Percentiles rank a stretch among this genome's conserved stretches.
Evolutionary conservation across 2,797 vertebrate species (phyloP).

Genomic region (Pristis pectinata): DNA sequence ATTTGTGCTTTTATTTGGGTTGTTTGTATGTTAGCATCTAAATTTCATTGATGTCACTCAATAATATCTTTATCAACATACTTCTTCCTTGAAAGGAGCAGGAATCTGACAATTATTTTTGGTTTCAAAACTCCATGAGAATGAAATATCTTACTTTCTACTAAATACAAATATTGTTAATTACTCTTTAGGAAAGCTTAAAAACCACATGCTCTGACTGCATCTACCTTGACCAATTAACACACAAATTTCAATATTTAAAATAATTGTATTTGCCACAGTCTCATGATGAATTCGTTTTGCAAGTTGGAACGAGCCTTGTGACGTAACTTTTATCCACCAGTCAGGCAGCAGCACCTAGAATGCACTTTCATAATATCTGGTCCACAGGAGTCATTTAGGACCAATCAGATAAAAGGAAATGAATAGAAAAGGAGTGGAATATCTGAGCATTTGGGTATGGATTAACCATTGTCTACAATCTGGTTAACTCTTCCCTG

Average conservation of each 20-base stretch:
- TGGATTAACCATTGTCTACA: too few species aligned
- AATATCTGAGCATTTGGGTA: too few species aligned
- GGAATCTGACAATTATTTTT: too few species aligned
- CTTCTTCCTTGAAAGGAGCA: background rate
- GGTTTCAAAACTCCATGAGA: background rate
- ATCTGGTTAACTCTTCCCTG: background rate
- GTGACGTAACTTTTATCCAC: too few species aligned
- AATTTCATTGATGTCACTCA: background rate
- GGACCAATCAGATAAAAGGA: too few species aligned
- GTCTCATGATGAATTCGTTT: background rate
- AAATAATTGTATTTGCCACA: too few species aligned
- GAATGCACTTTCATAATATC: too few species aligned
- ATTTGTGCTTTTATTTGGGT: background rate
- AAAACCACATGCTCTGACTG: background rate
- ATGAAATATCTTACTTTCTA: background rate
- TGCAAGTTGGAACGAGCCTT: background rate
- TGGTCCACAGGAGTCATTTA: too few species aligned
- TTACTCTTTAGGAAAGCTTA: background rate
- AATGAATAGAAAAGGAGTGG: too few species aligned
- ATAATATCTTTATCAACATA: background rate
- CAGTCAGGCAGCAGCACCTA: too few species aligned
- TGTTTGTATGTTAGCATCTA: background rate
- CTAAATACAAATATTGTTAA: background rate
- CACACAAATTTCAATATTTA: background rate
- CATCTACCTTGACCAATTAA: background rate